Conservation (phyloP, 2,113 vertebrate species). For the Erythrolamprus reginae region DNA sequence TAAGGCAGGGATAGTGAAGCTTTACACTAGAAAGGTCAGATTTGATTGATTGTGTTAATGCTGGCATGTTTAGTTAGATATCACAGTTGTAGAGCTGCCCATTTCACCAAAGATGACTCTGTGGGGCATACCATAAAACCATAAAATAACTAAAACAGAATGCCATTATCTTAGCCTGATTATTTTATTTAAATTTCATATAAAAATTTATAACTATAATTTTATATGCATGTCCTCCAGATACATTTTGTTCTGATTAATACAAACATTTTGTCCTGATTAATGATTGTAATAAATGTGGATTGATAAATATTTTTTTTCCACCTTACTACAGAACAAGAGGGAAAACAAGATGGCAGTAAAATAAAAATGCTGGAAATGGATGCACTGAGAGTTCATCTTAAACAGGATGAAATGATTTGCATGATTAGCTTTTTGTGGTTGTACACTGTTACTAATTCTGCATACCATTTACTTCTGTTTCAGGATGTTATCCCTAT, state of each 20-base stretch:
- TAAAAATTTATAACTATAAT: not conserved
- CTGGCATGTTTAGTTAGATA: not conserved
- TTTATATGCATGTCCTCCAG: not conserved
- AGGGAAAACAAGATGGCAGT: not conserved
- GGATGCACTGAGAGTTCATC: not conserved
- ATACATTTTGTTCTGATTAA: not conserved
- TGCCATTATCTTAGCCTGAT: not conserved
- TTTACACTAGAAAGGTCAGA: not conserved
- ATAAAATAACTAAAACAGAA: not conserved
- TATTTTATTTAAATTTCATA: not conserved
- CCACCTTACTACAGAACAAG: not conserved
- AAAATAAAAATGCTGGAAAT: not conserved
- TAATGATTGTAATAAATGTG: not conserved
- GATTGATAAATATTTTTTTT: not conserved
- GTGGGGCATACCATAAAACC: not conserved
- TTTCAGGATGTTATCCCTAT: not conserved
- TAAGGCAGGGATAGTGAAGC: not conserved
- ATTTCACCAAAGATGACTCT: not conserved
- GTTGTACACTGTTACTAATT: not conserved
- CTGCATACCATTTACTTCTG: not conserved
- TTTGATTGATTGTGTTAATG: not conserved
- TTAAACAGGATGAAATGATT: not conserved
- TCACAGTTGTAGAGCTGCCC: not conserved
- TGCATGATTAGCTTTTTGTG: not conserved
- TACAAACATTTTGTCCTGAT: not conserved